A percentile compares a stretch with the other conserved stretches of the same genome.
These are phyloP conservation scores for Coccyzus lansbergi DNA, from an alignment of 2,797 vertebrate genomes.

Conservation along the genomic window DNA sequence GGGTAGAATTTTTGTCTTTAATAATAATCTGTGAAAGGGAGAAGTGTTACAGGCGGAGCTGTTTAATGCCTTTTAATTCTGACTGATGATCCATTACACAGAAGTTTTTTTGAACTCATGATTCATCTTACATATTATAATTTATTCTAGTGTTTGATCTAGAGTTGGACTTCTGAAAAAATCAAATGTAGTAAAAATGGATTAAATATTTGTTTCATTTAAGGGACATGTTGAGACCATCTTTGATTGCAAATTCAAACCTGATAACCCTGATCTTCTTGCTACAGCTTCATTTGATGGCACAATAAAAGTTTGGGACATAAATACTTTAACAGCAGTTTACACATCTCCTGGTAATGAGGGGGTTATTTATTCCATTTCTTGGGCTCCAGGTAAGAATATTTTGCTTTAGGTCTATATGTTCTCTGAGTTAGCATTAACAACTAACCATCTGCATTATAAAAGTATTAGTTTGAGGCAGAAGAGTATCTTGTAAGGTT, in stretches of 20 bases:
- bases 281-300: conserved; percentile 98
- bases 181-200: conserved; percentile 32
- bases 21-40: not conserved
- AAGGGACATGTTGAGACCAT: conserved; percentile 99
- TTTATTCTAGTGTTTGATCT: conserved; percentile 10
- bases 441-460: not conserved
- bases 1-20: not conserved
- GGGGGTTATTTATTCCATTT: conserved; percentile 96
- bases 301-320: conserved; percentile 98
- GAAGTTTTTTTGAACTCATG: not conserved
- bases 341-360: conserved; percentile 97
- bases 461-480: not conserved
- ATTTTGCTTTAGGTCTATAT: not conserved
- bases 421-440: not conserved
- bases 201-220: conserved; percentile 49
- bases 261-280: conserved; percentile 92
- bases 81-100: not conserved
- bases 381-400: conserved; percentile 95
- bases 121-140: not conserved
- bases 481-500: not conserved
- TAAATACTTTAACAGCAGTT: conserved; percentile 93
- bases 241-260: conserved; percentile 99
- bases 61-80: not conserved
- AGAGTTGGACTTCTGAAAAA: not conserved
- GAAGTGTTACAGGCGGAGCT: not conserved